Evolutionary conservation across 2,888 invertebrate species (phyloP).

Genomic region (Drosophila atripex): DNA sequence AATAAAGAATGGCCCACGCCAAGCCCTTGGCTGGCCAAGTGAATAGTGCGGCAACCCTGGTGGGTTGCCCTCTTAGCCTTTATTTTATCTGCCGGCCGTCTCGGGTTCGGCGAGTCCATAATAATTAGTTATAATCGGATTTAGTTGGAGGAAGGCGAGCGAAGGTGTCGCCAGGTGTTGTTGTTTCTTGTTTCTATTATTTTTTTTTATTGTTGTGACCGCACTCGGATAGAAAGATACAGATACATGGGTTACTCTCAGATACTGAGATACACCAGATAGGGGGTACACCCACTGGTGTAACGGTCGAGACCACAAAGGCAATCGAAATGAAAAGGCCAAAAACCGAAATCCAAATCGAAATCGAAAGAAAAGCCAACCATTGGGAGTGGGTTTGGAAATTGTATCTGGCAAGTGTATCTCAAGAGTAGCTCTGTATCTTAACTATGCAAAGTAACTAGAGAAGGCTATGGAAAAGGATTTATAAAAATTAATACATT

Average conservation of each 20-base stretch:
- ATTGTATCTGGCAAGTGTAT: slow-evolving; percentile 4
- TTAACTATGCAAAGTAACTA: too few relatives aligned
- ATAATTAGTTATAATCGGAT: slow-evolving; percentile 82
- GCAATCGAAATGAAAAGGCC: slow-evolving; percentile 22
- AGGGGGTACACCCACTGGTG: not conserved
- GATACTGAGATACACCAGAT: not conserved
- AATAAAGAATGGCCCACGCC: slow-evolving; percentile 64
- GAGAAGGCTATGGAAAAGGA: too few relatives aligned
- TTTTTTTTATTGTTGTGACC: slow-evolving; percentile 4
- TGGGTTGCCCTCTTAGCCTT: slow-evolving; percentile 4
- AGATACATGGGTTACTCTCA: slow-evolving; percentile 2
- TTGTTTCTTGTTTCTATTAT: slow-evolving; percentile 14
- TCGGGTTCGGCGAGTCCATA: slow-evolving; percentile 66
- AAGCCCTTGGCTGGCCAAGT: slow-evolving; percentile 53
- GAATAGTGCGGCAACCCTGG: slow-evolving; percentile 41
- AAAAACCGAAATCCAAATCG: too few relatives aligned
- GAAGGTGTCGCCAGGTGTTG: slow-evolving; percentile 41
- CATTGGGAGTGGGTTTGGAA: slow-evolving; percentile 22
- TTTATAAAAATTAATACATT: too few relatives aligned
- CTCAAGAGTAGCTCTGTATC: not conserved
- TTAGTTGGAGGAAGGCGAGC: slow-evolving; percentile 57
- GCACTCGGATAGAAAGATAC: slow-evolving; percentile 2
- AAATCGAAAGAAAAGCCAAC: slow-evolving; percentile 3
- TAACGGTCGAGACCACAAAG: slow-evolving; percentile 11
- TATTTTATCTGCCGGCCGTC: slow-evolving; percentile 6